Percentiles rank a stretch among this genome's conserved stretches.
Evolutionary conservation across 2,888 invertebrate species (phyloP).

Genomic region (Tinea trinotella): DNA sequence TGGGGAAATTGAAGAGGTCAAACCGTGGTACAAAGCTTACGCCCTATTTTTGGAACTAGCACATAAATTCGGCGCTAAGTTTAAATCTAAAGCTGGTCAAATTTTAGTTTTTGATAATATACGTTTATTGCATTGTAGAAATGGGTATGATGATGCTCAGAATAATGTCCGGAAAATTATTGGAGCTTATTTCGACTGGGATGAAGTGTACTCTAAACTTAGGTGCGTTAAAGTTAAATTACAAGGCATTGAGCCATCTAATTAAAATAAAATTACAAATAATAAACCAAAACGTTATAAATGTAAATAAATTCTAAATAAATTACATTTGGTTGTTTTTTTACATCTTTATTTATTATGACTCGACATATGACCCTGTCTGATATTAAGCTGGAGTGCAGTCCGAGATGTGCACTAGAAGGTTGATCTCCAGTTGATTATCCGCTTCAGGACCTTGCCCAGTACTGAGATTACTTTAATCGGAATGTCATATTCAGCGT

Average conservation of each 20-base stretch:
- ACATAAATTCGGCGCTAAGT: slow-evolving; percentile 72
- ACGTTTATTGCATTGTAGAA: slow-evolving; percentile 80
- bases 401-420: too few relatives aligned
- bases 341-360: too few relatives aligned
- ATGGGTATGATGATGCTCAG: slow-evolving; percentile 73
- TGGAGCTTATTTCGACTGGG: slow-evolving; percentile 85
- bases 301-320: too few relatives aligned
- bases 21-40: slow-evolving; percentile 79
- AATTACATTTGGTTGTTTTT: too few relatives aligned
- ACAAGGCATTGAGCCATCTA: slow-evolving; percentile 16
- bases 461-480: too few relatives aligned
- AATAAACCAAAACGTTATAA: too few relatives aligned
- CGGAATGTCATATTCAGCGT: too few relatives aligned
- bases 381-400: too few relatives aligned
- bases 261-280: background rate
- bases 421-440: too few relatives aligned
- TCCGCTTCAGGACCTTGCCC: too few relatives aligned
- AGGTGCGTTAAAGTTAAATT: slow-evolving; percentile 56
- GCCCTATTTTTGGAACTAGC: slow-evolving; percentile 74
- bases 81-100: slow-evolving; percentile 78
- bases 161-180: slow-evolving; percentile 75
- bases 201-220: slow-evolving; percentile 79
- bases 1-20: slow-evolving; percentile 70
- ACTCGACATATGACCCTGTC: too few relatives aligned
- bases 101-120: slow-evolving; percentile 83